Conservation (phyloP, 37 sponge, comb jelly and placozoan species). For the Ephydatia muelleri region DNA sequence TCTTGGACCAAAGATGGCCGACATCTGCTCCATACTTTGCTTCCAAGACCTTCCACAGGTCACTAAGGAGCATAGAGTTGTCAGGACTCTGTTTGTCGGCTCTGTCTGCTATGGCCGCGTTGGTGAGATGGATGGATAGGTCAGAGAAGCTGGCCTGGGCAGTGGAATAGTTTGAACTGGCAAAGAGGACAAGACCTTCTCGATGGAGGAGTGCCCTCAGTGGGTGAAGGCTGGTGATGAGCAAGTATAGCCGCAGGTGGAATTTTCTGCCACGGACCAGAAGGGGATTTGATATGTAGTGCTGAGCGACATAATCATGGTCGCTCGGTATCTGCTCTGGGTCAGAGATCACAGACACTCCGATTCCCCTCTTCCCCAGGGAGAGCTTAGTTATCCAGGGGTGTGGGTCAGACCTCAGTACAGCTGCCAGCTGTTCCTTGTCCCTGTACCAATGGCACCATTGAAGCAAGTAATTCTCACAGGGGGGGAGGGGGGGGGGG, state of each 20-base stretch:
- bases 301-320: conserved; percentile 65
- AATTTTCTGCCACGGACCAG: conserved; percentile 78
- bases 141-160: conserved; percentile 27
- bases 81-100: conserved; percentile 28
- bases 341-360: conserved; percentile 53
- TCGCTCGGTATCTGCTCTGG: conserved; percentile 47
- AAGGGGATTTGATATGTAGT: conserved; percentile 74
- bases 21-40: conserved; percentile 31
- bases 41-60: conserved; percentile 58
- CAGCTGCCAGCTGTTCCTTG: conserved; percentile 7
- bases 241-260: conserved; percentile 82
- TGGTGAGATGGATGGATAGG: conserved; percentile 77
- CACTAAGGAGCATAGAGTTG: conserved; percentile 81
- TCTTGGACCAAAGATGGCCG: conserved; percentile 43
- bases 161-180: conserved; percentile 68
- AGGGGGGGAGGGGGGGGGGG: background rate
- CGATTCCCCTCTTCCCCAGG: conserved; percentile 76
- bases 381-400: conserved; percentile 92
- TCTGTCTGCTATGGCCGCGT: conserved; percentile 90
- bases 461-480: background rate
- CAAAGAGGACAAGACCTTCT: conserved; percentile 89
- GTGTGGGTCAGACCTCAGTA: conserved; percentile 12
- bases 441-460: conserved; percentile 29
- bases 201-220: conserved; percentile 74
- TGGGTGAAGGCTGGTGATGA: conserved; percentile 77